These are phyloP conservation scores for Falcaria lacertinaria DNA, from an alignment of 2,888 invertebrate species.

Conservation along the genomic window DNA sequence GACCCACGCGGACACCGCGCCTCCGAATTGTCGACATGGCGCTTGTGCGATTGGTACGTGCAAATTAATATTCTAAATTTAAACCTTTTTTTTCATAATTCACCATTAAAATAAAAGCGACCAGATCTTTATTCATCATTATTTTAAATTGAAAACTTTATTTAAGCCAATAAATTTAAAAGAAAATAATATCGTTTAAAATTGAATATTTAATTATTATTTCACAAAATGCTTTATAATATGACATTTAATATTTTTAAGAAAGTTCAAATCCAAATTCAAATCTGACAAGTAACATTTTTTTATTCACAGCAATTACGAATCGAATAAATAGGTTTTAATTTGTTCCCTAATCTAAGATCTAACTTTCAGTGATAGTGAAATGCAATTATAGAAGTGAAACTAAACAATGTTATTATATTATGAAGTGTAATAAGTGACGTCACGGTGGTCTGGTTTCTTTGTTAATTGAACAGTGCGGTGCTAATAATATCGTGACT, in stretches of 20 bases:
- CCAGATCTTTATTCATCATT: too few relatives aligned
- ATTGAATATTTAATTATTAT: too few relatives aligned
- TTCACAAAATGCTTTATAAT: too few relatives aligned
- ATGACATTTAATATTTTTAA: too few relatives aligned
- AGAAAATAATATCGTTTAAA: too few relatives aligned
- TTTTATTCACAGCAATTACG: too few relatives aligned
- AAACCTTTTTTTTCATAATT: constrained; percentile 8
- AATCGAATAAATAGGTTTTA: background rate
- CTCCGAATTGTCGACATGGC: constrained; percentile 70
- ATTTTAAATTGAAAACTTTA: too few relatives aligned
- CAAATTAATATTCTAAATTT: constrained; percentile 30
- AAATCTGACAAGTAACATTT: too few relatives aligned
- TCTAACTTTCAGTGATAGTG: constrained; percentile 13
- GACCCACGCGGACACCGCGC: constrained; percentile 55
- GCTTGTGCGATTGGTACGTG: constrained; percentile 70
- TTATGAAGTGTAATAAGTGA: constrained; percentile 32
- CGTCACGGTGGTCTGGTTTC: constrained; percentile 30
- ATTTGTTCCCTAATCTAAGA: background rate
- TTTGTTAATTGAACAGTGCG: constrained; percentile 36
- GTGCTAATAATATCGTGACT: constrained; percentile 22
- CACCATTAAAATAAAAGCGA: too few relatives aligned
- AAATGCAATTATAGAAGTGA: constrained; percentile 5
- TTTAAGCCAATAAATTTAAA: too few relatives aligned
- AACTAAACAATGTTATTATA: constrained; percentile 17
- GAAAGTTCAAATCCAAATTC: too few relatives aligned